Evolutionary conservation across 1,140 invertebrate species (phyloP).

Genomic region (Aphis gossypii): DNA sequence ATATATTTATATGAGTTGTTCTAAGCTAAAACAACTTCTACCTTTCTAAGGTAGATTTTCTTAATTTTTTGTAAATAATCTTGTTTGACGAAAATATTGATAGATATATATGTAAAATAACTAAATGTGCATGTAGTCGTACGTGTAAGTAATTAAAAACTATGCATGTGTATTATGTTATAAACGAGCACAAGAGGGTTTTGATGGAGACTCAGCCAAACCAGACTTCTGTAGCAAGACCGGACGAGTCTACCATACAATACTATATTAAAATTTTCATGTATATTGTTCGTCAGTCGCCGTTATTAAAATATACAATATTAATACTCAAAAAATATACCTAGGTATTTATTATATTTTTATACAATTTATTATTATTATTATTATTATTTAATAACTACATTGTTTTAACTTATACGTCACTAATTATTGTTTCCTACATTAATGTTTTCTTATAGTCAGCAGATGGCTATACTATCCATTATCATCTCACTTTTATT

Average conservation of each 20-base stretch:
- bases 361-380: too few relatives aligned
- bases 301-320: background rate
- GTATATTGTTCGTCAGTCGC: background rate
- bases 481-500: too few relatives aligned
- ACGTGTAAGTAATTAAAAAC: background rate
- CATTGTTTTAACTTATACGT: too few relatives aligned
- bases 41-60: too few relatives aligned
- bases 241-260: background rate
- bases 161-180: background rate
- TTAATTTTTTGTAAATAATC: background rate
- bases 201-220: background rate
- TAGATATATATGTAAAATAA: background rate
- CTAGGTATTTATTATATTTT: too few relatives aligned
- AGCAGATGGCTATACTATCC: too few relatives aligned
- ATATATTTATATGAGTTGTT: background rate
- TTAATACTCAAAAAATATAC: too few relatives aligned
- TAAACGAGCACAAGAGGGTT: background rate
- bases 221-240: background rate
- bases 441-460: too few relatives aligned
- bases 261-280: background rate
- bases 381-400: too few relatives aligned
- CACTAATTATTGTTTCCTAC: too few relatives aligned
- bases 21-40: background rate
- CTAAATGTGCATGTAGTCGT: background rate
- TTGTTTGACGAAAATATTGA: background rate